These are phyloP conservation scores for Drosophila ficusphila DNA, from an alignment of 1,140 invertebrate species.

Conservation along the genomic window DNA sequence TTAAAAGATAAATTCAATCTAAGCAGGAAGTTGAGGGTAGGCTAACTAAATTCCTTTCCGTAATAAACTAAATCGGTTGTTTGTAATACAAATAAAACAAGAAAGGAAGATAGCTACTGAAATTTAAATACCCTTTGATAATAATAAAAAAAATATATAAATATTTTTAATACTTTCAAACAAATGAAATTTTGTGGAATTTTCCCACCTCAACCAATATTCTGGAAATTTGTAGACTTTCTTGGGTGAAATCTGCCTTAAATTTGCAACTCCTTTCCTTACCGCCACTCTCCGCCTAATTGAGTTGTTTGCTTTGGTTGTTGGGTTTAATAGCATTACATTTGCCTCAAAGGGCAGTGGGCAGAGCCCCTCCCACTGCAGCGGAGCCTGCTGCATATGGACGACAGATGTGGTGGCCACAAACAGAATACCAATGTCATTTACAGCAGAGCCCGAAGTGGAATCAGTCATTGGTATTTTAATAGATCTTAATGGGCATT, in stretches of 20 bases:
- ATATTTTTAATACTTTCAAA: no score
- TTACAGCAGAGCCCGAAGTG: constrained; percentile 32
- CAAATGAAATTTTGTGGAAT: no score
- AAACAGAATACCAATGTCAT: constrained; percentile 25
- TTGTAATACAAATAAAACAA: no score
- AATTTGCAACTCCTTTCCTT: not conserved
- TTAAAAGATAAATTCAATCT: not conserved
- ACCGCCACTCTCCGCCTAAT: constrained; percentile 24
- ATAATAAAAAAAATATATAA: no score
- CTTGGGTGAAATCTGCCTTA: not conserved
- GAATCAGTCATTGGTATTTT: constrained; percentile 56
- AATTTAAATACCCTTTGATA: no score
- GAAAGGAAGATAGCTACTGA: no score
- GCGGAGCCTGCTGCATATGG: constrained; percentile 7
- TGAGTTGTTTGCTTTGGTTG: constrained; percentile 55
- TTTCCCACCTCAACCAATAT: no score
- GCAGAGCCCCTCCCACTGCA: constrained; percentile 1
- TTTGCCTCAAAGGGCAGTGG: constrained; percentile 32
- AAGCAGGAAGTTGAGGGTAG: not conserved
- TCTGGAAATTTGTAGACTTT: not conserved
- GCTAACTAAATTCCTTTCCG: no score
- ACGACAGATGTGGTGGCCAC: not conserved
- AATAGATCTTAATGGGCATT: constrained; percentile 63
- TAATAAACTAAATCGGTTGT: no score
- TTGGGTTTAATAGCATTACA: constrained; percentile 62